phyloP scores from a whole-genome alignment of 53 echinoderm and acorn worm species.

The Crossaster papposus region DNA sequence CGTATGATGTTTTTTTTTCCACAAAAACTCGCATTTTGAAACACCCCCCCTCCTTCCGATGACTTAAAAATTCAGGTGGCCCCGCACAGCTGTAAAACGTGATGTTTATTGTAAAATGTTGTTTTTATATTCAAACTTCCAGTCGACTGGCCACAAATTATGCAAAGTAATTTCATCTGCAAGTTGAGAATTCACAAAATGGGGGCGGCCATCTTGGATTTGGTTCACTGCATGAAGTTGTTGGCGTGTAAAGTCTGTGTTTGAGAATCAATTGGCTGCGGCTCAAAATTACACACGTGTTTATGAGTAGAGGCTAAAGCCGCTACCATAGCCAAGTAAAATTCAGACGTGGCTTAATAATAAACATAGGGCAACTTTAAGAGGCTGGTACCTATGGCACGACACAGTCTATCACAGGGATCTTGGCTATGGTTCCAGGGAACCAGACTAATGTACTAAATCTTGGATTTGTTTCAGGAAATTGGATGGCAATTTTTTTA shows the following conservation, averaged over 20 bases:
- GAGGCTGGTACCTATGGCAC: background rate
- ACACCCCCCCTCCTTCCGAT: too few relatives aligned
- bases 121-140: background rate
- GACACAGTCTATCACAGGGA: background rate
- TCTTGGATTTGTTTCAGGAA: background rate
- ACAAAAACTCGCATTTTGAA: too few relatives aligned
- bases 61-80: too few relatives aligned
- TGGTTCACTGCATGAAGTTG: background rate
- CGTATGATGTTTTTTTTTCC: too few relatives aligned
- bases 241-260: too few relatives aligned
- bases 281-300: too few relatives aligned
- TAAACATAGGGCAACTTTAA: background rate
- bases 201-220: slow-evolving; percentile 1
- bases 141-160: background rate
- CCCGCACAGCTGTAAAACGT: too few relatives aligned
- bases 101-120: too few relatives aligned
- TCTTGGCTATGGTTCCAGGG: background rate
- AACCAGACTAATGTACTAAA: background rate
- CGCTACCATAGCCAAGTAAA: too few relatives aligned
- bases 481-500: background rate
- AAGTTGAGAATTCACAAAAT: background rate
- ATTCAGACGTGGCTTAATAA: background rate
- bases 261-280: too few relatives aligned
- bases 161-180: background rate
- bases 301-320: too few relatives aligned